Evolutionary conservation across 53 echinoderm and acorn worm species (phyloP).

Genomic region (Mesocentrotus franciscanus): DNA sequence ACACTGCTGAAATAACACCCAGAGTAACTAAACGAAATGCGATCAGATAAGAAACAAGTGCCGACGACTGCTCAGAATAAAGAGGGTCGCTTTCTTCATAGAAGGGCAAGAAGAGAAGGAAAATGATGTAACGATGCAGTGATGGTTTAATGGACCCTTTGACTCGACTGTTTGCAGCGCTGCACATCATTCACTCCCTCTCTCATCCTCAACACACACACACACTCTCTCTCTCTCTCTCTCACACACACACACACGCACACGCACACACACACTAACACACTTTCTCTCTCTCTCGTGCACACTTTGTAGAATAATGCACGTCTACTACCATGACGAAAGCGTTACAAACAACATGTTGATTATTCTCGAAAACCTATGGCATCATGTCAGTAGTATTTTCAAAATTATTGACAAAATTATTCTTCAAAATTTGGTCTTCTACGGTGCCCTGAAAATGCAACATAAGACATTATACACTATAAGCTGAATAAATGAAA

Average conservation of each 20-base stretch:
- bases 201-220: not conserved
- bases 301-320: no score
- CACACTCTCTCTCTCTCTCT: not conserved
- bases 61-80: conserved; percentile 24
- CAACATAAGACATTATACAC: no score
- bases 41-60: conserved; percentile 54
- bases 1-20: conserved; percentile 56
- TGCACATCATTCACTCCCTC: not conserved
- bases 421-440: no score
- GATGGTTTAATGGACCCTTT: conserved; percentile 22
- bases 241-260: no score
- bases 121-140: conserved; percentile 13
- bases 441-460: no score
- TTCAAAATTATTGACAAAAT: no score
- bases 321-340: no score
- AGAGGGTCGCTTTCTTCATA: not conserved
- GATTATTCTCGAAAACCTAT: no score
- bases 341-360: no score
- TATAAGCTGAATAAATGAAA: no score
- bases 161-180: not conserved
- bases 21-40: conserved; percentile 60
- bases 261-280: no score
- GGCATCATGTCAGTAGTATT: no score
- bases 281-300: not conserved
- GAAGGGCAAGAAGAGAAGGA: not conserved